These are phyloP conservation scores for Nasonia longicornis DNA, from an alignment of 1,140 invertebrate genomes.

Conservation along the genomic window DNA sequence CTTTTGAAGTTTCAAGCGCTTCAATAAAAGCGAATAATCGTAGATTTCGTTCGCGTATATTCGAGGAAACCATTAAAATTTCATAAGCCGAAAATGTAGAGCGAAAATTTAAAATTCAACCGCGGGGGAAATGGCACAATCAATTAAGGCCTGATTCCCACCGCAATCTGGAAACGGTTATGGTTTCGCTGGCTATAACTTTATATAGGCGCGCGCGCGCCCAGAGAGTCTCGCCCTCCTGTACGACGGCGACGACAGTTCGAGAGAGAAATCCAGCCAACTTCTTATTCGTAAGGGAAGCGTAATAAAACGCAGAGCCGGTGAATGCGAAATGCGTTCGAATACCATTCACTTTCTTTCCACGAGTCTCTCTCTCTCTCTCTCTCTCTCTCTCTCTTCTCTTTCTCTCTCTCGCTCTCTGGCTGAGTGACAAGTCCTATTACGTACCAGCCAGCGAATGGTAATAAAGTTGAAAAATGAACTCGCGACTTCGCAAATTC, in stretches of 20 bases:
- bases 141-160: neutral
- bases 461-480: slow-evolving; percentile 45
- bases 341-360: slow-evolving; percentile 37
- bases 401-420: slow-evolving; percentile 15
- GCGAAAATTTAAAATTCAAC: no score
- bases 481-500: slow-evolving; percentile 18
- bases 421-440: slow-evolving; percentile 49
- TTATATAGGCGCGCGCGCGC: neutral
- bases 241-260: neutral
- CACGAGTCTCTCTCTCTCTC: slow-evolving; percentile 8
- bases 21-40: no score
- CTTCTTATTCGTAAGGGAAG: slow-evolving; percentile 29
- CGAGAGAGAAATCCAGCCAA: slow-evolving; percentile 4
- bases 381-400: slow-evolving; percentile 2
- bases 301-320: slow-evolving; percentile 49
- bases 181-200: slow-evolving; percentile 16
- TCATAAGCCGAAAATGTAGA: no score
- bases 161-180: slow-evolving; percentile 27
- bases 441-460: slow-evolving; percentile 43
- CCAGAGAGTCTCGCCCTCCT: neutral
- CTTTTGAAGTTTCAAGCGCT: no score
- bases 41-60: no score
- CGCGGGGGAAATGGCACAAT: neutral
- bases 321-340: slow-evolving; percentile 47
- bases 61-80: no score